phyloP scores from a whole-genome alignment of 2,113 vertebrate species.

The Neodontobutis hainanensis region DNA sequence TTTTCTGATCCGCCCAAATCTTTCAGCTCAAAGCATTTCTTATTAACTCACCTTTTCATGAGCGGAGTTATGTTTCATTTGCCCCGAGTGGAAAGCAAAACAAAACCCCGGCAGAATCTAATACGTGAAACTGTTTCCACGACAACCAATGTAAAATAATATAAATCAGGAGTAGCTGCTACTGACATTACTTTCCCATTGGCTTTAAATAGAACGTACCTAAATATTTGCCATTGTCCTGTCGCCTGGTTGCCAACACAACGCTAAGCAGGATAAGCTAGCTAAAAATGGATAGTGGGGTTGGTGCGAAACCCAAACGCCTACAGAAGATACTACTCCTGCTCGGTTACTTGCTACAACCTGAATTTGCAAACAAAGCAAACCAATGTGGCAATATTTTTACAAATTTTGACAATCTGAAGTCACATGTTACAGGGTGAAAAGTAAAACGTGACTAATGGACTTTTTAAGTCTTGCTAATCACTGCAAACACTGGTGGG shows the following conservation, averaged over 20 bases:
- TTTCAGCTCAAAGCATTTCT: constrained; percentile 29
- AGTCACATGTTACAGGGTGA: not conserved
- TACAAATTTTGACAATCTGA: constrained; percentile 7
- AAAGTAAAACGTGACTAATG: not conserved
- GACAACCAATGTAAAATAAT: constrained; percentile 22
- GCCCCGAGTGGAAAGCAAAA: constrained; percentile 53
- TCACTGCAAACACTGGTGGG: constrained; percentile 68
- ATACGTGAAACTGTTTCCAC: constrained; percentile 38
- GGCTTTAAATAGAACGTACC: not conserved
- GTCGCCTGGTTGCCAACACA: constrained; percentile 2
- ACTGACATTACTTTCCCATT: constrained; percentile 12
- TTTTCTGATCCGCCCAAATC: constrained; percentile 35
- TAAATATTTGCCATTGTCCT: constrained; percentile 32
- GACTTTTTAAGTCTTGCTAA: constrained; percentile 18
- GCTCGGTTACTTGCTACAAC: not conserved
- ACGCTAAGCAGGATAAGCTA: not conserved
- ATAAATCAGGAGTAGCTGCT: constrained; percentile 21
- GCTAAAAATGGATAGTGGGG: constrained; percentile 13
- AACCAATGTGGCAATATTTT: not conserved
- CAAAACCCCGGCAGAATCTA: constrained; percentile 29
- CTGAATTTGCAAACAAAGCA: constrained; percentile 7
- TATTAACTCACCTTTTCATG: constrained; percentile 31
- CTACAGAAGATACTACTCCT: constrained; percentile 17
- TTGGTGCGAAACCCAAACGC: not conserved
- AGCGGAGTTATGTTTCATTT: constrained; percentile 43